phyloP scores from a whole-genome alignment of 2,113 vertebrate genomes.

The Lethenteron camtschaticum region DNA sequence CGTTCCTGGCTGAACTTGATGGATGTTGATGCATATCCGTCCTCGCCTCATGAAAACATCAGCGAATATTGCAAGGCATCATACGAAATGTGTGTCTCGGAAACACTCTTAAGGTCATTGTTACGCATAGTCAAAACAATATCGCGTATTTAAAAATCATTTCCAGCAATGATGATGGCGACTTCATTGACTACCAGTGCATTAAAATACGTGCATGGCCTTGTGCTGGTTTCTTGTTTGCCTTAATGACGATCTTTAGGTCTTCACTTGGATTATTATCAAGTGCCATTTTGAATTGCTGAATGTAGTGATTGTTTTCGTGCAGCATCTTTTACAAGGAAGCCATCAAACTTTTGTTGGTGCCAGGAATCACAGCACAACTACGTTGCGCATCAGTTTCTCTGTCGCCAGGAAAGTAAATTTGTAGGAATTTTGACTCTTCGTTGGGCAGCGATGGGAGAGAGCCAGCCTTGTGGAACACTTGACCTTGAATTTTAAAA shows the following conservation, averaged over 20 bases:
- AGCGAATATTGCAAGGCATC: not conserved
- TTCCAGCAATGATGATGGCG: not conserved
- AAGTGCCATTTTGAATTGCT: not conserved
- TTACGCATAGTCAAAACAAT: not conserved
- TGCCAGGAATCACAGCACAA: not conserved
- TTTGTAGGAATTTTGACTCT: not conserved
- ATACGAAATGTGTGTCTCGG: not conserved
- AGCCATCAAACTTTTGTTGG: not conserved
- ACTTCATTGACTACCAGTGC: not conserved
- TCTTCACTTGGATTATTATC: not conserved
- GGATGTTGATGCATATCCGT: not conserved
- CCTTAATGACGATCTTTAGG: not conserved
- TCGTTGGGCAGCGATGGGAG: not conserved
- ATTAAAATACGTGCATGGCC: not conserved
- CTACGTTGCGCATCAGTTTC: not conserved
- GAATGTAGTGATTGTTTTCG: not conserved
- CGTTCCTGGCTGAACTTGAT: not conserved
- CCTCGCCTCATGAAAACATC: not conserved
- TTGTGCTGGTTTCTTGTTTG: not conserved
- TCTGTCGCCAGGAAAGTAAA: not conserved
- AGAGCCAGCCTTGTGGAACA: not conserved
- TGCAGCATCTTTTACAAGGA: conserved; percentile 1
- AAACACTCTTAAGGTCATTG: not conserved
- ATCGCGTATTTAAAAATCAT: not conserved
- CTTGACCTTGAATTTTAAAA: not conserved